Percentiles rank a stretch among this genome's conserved stretches.
Evolutionary conservation across 2,888 invertebrate species (phyloP).

Genomic region (Polylopha cassiicola): DNA sequence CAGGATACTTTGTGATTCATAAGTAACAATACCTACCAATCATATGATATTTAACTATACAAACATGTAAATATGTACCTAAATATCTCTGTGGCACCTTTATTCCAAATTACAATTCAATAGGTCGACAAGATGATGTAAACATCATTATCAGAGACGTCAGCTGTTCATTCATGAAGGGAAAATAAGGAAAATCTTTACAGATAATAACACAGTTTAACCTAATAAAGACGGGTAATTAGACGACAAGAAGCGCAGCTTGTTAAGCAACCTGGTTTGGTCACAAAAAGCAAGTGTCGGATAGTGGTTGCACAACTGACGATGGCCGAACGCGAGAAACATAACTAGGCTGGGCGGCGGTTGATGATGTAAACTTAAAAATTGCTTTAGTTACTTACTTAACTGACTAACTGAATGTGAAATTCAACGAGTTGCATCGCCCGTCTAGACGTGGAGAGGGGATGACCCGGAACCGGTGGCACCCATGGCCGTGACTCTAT

Average conservation of each 20-base stretch:
- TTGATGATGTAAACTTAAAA: constrained; percentile 75
- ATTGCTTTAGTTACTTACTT: constrained; percentile 75
- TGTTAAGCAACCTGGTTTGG: constrained; percentile 66
- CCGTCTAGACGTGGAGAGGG: constrained; percentile 49
- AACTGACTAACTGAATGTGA: constrained; percentile 64
- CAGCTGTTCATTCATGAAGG: too few species aligned
- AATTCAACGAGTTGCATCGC: constrained; percentile 59
- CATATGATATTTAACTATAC: background rate
- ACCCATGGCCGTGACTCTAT: constrained; percentile 52
- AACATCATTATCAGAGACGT: background rate
- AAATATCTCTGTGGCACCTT: too few species aligned
- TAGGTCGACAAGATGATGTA: background rate
- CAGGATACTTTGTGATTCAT: too few species aligned
- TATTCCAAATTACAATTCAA: too few species aligned
- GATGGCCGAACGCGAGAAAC: constrained; percentile 75
- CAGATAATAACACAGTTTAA: constrained; percentile 47
- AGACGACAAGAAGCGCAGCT: constrained; percentile 68
- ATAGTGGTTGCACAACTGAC: constrained; percentile 71
- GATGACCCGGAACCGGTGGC: constrained; percentile 62
- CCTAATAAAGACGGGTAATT: constrained; percentile 64
- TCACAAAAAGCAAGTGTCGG: constrained; percentile 74
- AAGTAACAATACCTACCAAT: too few species aligned
- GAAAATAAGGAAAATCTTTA: too few species aligned
- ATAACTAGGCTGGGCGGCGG: constrained; percentile 73
- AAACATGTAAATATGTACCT: too few species aligned